Base-by-base conservation (phyloP, 1,140 invertebrate genomes). In the Trissolcus basalis region DNA sequence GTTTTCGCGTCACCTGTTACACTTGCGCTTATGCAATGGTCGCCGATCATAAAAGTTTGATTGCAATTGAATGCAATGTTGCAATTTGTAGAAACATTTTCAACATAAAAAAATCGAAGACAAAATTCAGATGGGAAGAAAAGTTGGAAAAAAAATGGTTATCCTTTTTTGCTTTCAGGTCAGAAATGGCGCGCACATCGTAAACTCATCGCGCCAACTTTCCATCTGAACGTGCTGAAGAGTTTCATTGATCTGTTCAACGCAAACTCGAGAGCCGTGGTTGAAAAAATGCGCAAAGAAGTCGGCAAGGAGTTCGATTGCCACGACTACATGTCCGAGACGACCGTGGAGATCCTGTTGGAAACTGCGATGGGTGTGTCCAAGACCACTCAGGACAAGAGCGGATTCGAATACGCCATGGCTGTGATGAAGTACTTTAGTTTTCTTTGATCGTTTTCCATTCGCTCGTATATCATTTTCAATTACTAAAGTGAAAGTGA, bases 361-460 rank as follows among this genome's bases (percentile, higher is more conserved):
- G 94, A 95, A 89, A 95, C 94, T 11, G 94, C 93, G 0, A 95
- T 95, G 94, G 94, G 94, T 65, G 93, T 94, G 0, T 93, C 92
- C 70, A 93, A 94, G 77, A 90, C 89, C 32, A 93, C 93, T 2
- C 93, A 94, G 84, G 92, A 92, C 58, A 91, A 91, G 77, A 94
- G 93, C 64, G 93, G 93, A 13, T 93, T 92, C 76, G 93, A 94
- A 83, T 95, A 95, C 72, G 94, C 94, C 0, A 93, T 94, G 92
- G 93, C 94, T 61, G 94, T 95, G 0, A 95, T 95, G 94, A 94
- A 94, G 88, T 88, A 79, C 80, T 84, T 39, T 39, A 3, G 9
- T 11, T 39, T 9, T 3, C 82, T 43, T 47, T 67, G 41, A 36
- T 36, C 39, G 33, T 39, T 44, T 11, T 39, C 0, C 50, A 51